These are phyloP conservation scores for Brachionus plicatilis DNA, from an alignment of 1,140 invertebrate genomes.

Conservation along the genomic window DNA sequence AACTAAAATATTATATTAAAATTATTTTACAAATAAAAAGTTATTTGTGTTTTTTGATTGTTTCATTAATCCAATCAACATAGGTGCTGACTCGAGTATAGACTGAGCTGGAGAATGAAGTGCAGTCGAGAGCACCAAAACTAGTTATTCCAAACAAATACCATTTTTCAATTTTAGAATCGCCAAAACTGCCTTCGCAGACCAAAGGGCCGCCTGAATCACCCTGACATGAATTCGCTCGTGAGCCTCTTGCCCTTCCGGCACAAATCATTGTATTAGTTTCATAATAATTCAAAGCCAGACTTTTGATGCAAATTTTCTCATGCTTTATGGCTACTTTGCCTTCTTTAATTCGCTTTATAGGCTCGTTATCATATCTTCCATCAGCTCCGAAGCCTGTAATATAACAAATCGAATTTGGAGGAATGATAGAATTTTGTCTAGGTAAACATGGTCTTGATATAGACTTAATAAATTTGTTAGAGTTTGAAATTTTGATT, in stretches of 20 bases:
- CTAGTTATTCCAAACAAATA: constrained; percentile 36
- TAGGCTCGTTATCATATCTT: neutral
- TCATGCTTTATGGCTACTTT: constrained; percentile 33
- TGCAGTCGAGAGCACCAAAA: constrained; percentile 37
- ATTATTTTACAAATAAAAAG: neutral
- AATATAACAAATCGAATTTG: constrained; percentile 37
- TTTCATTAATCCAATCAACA: constrained; percentile 28
- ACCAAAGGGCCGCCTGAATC: constrained; percentile 23
- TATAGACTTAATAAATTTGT: neutral
- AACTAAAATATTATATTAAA: neutral
- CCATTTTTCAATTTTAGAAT: constrained; percentile 7
- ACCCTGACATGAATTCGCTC: constrained; percentile 28
- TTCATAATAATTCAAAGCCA: constrained; percentile 3
- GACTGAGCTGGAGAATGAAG: constrained; percentile 15
- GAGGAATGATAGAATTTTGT: neutral
- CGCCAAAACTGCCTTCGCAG: constrained; percentile 17
- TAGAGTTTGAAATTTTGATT: neutral
- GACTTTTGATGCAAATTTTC: constrained; percentile 11
- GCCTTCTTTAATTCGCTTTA: constrained; percentile 20
- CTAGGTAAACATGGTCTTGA: constrained; percentile 25
- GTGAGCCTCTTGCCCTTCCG: neutral
- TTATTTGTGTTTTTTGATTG: neutral
- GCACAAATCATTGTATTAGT: constrained; percentile 16
- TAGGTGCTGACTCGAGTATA: constrained; percentile 34
- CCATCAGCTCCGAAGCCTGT: constrained; percentile 21